Percentiles rank a stretch among this genome's conserved stretches.
Evolutionary conservation across 2,113 vertebrate species (phyloP).

Genomic region (Dipodomys spectabilis): DNA sequence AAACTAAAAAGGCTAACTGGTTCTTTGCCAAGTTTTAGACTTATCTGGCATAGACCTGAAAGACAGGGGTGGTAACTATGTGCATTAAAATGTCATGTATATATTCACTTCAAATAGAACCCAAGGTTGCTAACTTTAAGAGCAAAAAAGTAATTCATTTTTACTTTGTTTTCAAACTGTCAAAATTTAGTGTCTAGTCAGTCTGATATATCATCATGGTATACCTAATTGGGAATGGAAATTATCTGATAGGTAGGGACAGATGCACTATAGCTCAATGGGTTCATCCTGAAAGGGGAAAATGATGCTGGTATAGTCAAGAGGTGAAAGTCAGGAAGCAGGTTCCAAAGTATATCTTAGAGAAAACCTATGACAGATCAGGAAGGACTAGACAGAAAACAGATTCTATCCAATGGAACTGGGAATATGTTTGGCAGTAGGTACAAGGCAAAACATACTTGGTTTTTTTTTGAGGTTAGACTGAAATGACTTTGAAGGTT

Average conservation of each 20-base stretch:
- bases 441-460: not conserved
- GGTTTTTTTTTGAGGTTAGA: not conserved
- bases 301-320: not conserved
- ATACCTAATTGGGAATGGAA: not conserved
- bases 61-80: not conserved
- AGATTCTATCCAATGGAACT: not conserved
- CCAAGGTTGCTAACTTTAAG: conserved; percentile 18
- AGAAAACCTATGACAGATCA: conserved; percentile 28
- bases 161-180: conserved; percentile 56
- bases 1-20: not conserved
- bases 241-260: not conserved
- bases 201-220: not conserved
- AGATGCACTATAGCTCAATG: not conserved
- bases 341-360: not conserved
- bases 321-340: conserved; percentile 7
- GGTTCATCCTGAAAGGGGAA: not conserved
- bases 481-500: conserved; percentile 1
- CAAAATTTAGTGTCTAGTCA: conserved; percentile 31
- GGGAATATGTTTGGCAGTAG: not conserved
- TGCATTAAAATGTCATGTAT: conserved; percentile 9
- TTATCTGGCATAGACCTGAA: not conserved
- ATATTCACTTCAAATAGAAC: conserved; percentile 27
- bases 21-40: conserved; percentile 19
- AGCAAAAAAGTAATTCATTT: conserved; percentile 18
- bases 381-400: not conserved